A percentile compares a stretch with the other conserved stretches of the same genome.
Conservation (phyloP, 1,140 invertebrate genomes). For the Saxidomus purpurata region DNA sequence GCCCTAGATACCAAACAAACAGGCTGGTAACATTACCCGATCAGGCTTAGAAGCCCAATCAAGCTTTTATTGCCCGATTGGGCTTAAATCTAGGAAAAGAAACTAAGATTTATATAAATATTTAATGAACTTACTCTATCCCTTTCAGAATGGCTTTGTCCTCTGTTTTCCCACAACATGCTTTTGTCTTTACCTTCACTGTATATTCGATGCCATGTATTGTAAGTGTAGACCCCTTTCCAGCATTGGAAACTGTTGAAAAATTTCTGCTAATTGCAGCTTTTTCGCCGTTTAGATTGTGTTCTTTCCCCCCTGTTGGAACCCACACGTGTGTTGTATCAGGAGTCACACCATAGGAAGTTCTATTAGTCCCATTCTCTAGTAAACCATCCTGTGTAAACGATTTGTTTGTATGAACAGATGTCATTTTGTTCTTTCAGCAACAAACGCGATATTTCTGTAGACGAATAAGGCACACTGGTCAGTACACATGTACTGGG, state of each 20-base stretch:
- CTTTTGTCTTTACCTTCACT: slow-evolving; percentile 70
- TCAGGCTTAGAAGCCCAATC: too few species aligned
- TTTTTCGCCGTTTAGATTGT: neutral
- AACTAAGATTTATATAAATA: too few species aligned
- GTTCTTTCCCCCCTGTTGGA: neutral
- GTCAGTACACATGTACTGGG: neutral
- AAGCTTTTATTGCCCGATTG: too few species aligned
- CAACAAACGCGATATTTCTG: neutral
- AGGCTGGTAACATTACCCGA: too few species aligned
- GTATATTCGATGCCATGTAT: slow-evolving; percentile 74
- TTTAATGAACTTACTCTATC: slow-evolving; percentile 78
- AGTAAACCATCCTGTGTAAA: slow-evolving; percentile 12
- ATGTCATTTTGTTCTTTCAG: slow-evolving; percentile 8
- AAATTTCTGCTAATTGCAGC: neutral
- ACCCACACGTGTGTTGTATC: slow-evolving; percentile 47
- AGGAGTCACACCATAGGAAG: neutral
- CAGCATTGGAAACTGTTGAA: neutral
- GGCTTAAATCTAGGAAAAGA: too few species aligned
- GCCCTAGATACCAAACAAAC: too few species aligned
- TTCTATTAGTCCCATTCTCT: neutral
- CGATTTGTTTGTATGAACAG: neutral
- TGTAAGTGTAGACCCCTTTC: slow-evolving; percentile 69
- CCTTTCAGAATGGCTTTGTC: slow-evolving; percentile 76
- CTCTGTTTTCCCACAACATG: slow-evolving; percentile 69
- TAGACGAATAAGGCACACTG: neutral